phyloP scores from a whole-genome alignment of 2,797 vertebrate species.

The Eidolon dupreanum region DNA sequence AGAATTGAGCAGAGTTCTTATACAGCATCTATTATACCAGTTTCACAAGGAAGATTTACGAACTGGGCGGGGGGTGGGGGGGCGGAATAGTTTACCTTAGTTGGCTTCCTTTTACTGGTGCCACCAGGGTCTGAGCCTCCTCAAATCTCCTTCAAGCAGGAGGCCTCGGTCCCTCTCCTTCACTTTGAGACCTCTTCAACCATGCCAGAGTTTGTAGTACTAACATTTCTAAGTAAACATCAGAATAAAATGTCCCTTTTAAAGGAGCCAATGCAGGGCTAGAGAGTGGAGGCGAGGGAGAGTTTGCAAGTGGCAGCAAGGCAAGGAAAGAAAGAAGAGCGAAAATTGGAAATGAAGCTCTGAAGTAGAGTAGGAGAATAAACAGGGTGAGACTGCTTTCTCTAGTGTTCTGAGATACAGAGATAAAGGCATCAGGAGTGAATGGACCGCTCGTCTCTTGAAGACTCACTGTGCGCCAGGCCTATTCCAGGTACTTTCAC shows the following conservation, averaged over 20 bases:
- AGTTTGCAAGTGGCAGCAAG: background rate
- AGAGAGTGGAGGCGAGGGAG: background rate
- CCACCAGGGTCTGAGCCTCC: background rate
- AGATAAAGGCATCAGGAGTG: background rate
- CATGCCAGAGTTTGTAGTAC: conserved; percentile 22
- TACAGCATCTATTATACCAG: conserved; percentile 67
- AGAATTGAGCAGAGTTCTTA: conserved; percentile 42
- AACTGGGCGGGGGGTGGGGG: background rate
- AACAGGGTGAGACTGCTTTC: background rate
- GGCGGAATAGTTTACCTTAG: background rate
- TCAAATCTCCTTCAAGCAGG: background rate
- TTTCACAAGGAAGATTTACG: conserved; percentile 51
- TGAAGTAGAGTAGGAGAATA: background rate
- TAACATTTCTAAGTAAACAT: conserved; percentile 63
- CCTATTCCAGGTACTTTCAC: background rate
- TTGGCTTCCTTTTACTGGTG: conserved; percentile 39
- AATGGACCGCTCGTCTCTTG: background rate
- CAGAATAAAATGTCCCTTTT: conserved; percentile 62
- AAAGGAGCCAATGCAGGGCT: background rate
- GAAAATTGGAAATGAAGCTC: background rate
- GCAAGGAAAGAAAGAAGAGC: background rate
- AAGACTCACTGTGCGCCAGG: background rate
- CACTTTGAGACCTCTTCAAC: background rate
- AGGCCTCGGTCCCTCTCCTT: background rate
- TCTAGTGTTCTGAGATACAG: background rate